A percentile compares a stretch with the other conserved stretches of the same genome.
phyloP scores from a whole-genome alignment of 2,797 vertebrate genomes.

The Amniataba percoides region DNA sequence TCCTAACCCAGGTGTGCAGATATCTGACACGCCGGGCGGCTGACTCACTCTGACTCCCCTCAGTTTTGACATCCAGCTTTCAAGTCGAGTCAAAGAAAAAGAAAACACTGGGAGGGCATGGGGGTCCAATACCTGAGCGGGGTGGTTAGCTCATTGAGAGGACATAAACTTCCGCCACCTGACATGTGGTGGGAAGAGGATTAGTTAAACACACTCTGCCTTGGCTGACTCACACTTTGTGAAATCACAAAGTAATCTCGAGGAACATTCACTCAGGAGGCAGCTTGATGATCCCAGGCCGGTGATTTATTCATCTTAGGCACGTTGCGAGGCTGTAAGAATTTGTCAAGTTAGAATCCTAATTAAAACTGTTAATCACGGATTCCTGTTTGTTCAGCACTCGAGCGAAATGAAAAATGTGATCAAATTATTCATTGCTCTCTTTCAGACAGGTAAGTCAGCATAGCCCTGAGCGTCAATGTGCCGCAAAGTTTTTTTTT shows the following conservation, averaged over 20 bases:
- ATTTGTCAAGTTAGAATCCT: constrained; percentile 90
- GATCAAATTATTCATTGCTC: constrained; percentile 93
- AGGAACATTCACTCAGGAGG: constrained; percentile 80
- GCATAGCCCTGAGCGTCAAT: constrained; percentile 67
- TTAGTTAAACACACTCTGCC: constrained; percentile 68
- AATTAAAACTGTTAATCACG: constrained; percentile 93
- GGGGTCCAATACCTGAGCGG: constrained; percentile 64
- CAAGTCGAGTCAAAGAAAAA: constrained; percentile 49
- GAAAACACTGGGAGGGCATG: constrained; percentile 48
- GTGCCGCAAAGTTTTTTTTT: constrained; percentile 68
- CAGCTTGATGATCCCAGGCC: constrained; percentile 82
- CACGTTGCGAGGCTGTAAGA: constrained; percentile 82
- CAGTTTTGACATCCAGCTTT: constrained; percentile 66
- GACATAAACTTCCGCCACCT: constrained; percentile 73
- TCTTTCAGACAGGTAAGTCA: constrained; percentile 92
- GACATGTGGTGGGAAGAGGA: constrained; percentile 67
- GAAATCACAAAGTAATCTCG: constrained; percentile 79
- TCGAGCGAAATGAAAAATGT: constrained; percentile 91
- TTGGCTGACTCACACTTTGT: constrained; percentile 76
- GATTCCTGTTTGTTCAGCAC: constrained; percentile 93
- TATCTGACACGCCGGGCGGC: constrained; percentile 23
- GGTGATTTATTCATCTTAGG: constrained; percentile 86
- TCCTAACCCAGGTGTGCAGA: constrained; percentile 55
- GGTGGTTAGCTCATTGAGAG: constrained; percentile 67
- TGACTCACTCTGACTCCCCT: constrained; percentile 33